Conservation (phyloP, 2,113 vertebrate species). For the Oreotrochilus melanogaster region DNA sequence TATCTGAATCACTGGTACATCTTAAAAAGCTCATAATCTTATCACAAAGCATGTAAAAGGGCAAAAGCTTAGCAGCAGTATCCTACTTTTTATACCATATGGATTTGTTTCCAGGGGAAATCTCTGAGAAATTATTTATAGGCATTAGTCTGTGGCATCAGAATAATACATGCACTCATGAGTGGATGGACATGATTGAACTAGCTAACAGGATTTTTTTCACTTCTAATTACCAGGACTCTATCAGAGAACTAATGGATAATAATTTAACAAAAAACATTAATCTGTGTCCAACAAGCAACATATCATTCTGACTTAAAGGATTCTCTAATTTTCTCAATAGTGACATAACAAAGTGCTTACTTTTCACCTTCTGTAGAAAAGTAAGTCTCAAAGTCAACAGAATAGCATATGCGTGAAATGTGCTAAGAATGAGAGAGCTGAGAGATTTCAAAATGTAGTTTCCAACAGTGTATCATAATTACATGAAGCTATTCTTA, state of each 20-base stretch:
- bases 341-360: neutral
- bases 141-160: neutral
- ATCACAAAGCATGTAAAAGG: slow-evolving; percentile 25
- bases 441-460: neutral
- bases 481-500: neutral
- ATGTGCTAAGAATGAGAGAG: neutral
- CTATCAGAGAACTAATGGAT: neutral
- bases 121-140: slow-evolving; percentile 20
- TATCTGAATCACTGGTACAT: slow-evolving; percentile 12
- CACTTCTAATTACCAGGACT: neutral
- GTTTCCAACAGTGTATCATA: neutral
- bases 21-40: slow-evolving; percentile 61
- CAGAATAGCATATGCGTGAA: neutral
- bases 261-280: neutral
- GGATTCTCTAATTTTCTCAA: neutral
- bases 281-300: neutral
- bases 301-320: neutral
- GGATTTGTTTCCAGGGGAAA: slow-evolving; percentile 24
- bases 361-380: neutral
- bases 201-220: neutral
- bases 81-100: neutral
- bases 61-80: neutral
- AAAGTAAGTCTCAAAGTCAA: neutral
- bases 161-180: neutral
- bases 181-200: neutral